Percentiles rank a stretch among this genome's conserved stretches.
Conservation (phyloP, 2,888 invertebrate genomes). For the Anoplius nigerrimus region DNA sequence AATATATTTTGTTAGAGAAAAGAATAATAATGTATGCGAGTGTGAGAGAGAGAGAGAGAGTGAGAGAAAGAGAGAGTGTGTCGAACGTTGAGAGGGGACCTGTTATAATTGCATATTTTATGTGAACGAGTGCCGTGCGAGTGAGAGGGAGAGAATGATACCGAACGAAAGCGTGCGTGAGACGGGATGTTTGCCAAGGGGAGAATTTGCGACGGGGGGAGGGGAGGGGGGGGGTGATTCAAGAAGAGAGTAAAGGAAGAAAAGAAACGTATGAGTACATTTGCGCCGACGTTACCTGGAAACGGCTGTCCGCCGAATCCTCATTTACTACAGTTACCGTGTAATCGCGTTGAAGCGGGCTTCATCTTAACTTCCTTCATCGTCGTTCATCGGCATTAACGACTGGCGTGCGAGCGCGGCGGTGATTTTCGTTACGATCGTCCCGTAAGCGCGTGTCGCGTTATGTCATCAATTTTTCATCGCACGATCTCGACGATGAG, state of each 20-base stretch:
- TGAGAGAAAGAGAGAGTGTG: conserved; percentile 12
- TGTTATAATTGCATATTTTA: conserved; percentile 42
- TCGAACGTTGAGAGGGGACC: not conserved
- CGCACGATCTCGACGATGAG: not conserved
- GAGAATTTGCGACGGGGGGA: no score
- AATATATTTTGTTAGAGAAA: conserved; percentile 66
- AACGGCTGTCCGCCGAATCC: conserved; percentile 32
- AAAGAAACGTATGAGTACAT: conserved; percentile 17
- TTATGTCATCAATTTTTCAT: not conserved
- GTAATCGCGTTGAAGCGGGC: conserved; percentile 54
- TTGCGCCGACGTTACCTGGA: conserved; percentile 45
- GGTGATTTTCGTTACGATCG: not conserved
- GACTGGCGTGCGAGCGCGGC: not conserved
- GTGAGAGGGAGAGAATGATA: conserved; percentile 20
- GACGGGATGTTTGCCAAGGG: no score
- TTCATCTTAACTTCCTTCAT: conserved; percentile 42
- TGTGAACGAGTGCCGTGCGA: conserved; percentile 11
- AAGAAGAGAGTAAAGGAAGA: conserved; percentile 4
- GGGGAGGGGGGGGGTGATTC: conserved; percentile 17
- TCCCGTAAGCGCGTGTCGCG: not conserved
- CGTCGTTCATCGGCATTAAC: conserved; percentile 3
- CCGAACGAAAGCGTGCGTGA: conserved; percentile 29
- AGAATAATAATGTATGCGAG: conserved; percentile 2
- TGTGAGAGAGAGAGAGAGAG: conserved; percentile 8
- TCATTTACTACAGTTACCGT: conserved; percentile 51